A percentile compares a stretch with the other conserved stretches of the same genome.
Evolutionary conservation across 2,888 invertebrate species (phyloP).

Genomic region (Hedychridium roseum): DNA sequence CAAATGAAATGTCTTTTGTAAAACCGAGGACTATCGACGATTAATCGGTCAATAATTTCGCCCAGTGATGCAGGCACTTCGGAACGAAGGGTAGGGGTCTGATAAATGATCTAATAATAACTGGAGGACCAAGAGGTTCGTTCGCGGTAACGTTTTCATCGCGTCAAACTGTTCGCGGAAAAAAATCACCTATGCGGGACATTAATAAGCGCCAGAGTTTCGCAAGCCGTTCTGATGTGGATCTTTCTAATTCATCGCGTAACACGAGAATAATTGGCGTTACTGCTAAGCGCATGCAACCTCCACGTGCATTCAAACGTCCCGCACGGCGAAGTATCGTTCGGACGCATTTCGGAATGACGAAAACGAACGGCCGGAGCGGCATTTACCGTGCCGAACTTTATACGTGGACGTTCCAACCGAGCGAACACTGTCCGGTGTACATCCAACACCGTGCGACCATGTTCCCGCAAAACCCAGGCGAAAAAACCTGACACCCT

Average conservation of each 20-base stretch:
- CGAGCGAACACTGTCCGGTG: slow-evolving; percentile 51
- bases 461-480: slow-evolving; percentile 22
- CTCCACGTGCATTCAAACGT: slow-evolving; percentile 17
- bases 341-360: slow-evolving; percentile 27
- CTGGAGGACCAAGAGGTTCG: too few species aligned
- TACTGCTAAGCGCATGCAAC: slow-evolving; percentile 17
- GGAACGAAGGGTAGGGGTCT: too few species aligned
- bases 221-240: slow-evolving; percentile 25
- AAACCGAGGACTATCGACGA: too few species aligned
- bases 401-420: slow-evolving; percentile 44
- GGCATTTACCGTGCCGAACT: too few species aligned
- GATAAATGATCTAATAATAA: too few species aligned
- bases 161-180: too few species aligned
- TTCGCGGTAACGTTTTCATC: too few species aligned
- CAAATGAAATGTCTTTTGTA: too few species aligned
- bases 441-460: slow-evolving; percentile 57
- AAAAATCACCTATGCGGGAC: too few species aligned
- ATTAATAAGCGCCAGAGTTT: too few species aligned
- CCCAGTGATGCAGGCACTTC: too few species aligned
- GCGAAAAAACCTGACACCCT: slow-evolving; percentile 46
- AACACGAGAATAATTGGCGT: slow-evolving; percentile 37
- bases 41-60: too few species aligned
- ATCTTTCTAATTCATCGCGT: slow-evolving; percentile 33
- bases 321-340: not conserved
- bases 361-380: slow-evolving; percentile 40